Base-by-base conservation (phyloP, 1,140 invertebrate species). In the Zophobas atratus region DNA sequence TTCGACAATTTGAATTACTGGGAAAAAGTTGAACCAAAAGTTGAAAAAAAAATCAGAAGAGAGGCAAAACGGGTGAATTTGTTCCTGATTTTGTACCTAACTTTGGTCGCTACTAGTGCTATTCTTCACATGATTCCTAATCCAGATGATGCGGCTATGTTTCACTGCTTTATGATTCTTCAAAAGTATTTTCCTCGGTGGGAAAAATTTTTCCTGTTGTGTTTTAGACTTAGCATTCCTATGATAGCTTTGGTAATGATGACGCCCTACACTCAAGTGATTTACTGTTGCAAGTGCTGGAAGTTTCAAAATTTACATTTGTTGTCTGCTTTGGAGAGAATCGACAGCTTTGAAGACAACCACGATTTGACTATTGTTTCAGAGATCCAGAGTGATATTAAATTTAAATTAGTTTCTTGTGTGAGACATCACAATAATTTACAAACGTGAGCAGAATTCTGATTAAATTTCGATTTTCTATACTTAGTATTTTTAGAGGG, bases 31-130 rank as follows among this genome's bases (percentile, higher is more conserved):
- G 34, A 34, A 1, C 1, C 34, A 1, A 6, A 57, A 35, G 36
- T 36, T 36, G 55, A 57, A 57, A 34, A n/a, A 34, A 57, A 57
- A 57, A 57, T 57, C 36, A 57, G 36, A 57, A 57, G 36, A 57
- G 20, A 57, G 5, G 32, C 55, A 5, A 57, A 33, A 34, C 6
- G 5, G 2, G 34, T 34, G 3, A 57, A 34, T 1, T 6, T 35
- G 34, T 0, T 2, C 5, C 36, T 57, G 6, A 6, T 35, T 34
- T 6, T 20, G 3, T 38, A 6, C 34, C 2, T 35, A 35, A 6
- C n/a, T 35, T 6, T 57, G 20, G 32, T 1, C 8, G 55, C 34
- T 35, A 34, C 36, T 34, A 57, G 55, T 57, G 55, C 32, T 35
- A 1, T 57, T 33, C 4, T 53, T 6, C 51, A 53, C n/a, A 3